Base-by-base conservation (phyloP, 2,888 invertebrate genomes). In the Hirtodrosophila duncani region DNA sequence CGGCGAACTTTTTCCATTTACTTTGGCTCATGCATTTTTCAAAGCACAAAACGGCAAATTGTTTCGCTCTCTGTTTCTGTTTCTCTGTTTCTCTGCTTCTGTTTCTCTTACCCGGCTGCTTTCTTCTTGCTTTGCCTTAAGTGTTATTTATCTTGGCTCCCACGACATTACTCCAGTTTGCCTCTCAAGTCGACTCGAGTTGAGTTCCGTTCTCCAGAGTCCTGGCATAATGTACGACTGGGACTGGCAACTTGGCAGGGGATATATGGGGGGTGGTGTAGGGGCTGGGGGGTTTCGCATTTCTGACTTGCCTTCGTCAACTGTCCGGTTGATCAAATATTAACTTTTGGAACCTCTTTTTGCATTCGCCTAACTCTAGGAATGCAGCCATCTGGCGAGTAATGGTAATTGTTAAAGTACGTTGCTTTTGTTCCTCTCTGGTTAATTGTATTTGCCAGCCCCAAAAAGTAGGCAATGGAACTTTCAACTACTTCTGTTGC, bases 41-140 rank as follows among this genome's bases (percentile, higher is more conserved):
- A 81, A 71, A 67, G 80, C 77, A 68, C 74, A 77, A 81, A n/a
- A 75, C 78, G 80, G 77, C 77, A 77, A 80, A 81, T 77, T 77
- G 81, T 77, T 77, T 80, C 81, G 58, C 56, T 58, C 29, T 10
- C 17, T 37, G 7, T n/a, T 8, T 17, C 27, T 43, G 6, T 14
- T 14, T 9, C 16, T 11, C 23, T 6, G 8, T 27, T 31, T 17
- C 37, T 14, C 55, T 31, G 31, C 34, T 29, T 16, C 26, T 27
- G 42, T 23, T 30, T 21, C 45, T 27, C 30, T 41, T 43, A 48
- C 21, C 61, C 21, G 14, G 20, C 33, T 49, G 56, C 60, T n/a
- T n/a, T n/a, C n/a, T n/a, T n/a, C n/a, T n/a, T n/a, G n/a, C n/a
- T n/a, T n/a, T 59, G 60, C 66, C 75, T 81, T 79, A 81, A 75